Evolutionary conservation across 2,113 vertebrate species (phyloP).

Genomic region (Chelonoidis abingdonii): DNA sequence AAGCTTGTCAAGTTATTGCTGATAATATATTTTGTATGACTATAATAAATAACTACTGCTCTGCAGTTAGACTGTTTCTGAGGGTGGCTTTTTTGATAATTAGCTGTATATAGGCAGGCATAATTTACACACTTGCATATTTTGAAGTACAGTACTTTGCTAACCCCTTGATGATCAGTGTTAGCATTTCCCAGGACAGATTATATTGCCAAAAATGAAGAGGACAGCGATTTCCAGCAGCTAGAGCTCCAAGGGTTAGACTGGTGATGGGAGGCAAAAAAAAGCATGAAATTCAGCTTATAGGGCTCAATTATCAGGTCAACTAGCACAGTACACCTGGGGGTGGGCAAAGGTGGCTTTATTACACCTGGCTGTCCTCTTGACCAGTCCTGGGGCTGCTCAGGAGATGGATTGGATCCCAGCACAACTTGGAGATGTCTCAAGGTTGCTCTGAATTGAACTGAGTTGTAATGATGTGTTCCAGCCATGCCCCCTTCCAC

Average conservation of each 20-base stretch:
- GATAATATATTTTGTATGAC: conserved; percentile 28
- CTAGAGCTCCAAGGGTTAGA: neutral
- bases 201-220: neutral
- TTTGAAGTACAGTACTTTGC: neutral
- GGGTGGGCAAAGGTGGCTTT: neutral
- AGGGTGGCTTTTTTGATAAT: conserved; percentile 6
- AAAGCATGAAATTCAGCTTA: neutral
- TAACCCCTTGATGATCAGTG: accelerated
- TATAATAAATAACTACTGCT: neutral
- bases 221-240: neutral
- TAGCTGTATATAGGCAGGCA: neutral
- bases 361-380: neutral
- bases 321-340: neutral
- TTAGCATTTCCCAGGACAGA: conserved; percentile 9
- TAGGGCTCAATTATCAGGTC: neutral
- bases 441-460: neutral
- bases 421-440: neutral
- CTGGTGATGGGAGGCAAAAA: neutral
- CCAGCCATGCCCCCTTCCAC: neutral
- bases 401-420: neutral
- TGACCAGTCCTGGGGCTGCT: too few relatives aligned
- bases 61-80: conserved; percentile 17
- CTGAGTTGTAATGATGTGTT: neutral
- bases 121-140: neutral
- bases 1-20: conserved; percentile 48